Conservation (phyloP, 1,140 invertebrate species). For the Cydia amplana region DNA sequence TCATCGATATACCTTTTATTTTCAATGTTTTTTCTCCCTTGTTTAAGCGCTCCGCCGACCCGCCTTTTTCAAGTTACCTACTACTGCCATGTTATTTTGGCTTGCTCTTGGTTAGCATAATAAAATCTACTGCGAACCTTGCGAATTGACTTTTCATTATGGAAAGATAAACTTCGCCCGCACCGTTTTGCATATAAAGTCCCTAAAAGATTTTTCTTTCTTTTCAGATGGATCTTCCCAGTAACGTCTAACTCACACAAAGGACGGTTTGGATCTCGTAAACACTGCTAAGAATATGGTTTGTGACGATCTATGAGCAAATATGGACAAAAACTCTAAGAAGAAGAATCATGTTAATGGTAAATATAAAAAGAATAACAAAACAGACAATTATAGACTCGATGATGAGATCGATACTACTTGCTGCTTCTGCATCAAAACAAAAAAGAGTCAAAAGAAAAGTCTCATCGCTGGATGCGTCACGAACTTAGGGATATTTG, state of each 20-base stretch:
- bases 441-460: conserved; percentile 82
- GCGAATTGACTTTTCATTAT: conserved; percentile 32
- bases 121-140: conserved; percentile 32
- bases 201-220: conserved; percentile 31
- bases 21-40: conserved; percentile 36
- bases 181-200: conserved; percentile 19
- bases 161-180: conserved; percentile 29
- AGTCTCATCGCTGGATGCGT: conserved; percentile 86
- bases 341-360: conserved; percentile 69
- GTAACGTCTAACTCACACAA: neutral
- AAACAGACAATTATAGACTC: conserved; percentile 56
- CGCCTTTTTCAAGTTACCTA: conserved; percentile 62
- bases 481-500: conserved; percentile 93
- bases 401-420: conserved; percentile 68
- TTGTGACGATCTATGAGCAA: conserved; percentile 44
- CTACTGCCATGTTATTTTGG: conserved; percentile 45
- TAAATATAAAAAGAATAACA: conserved; percentile 72
- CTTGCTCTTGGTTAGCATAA: conserved; percentile 41
- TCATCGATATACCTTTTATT: neutral
- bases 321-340: conserved; percentile 71
- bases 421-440: conserved; percentile 85
- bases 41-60: conserved; percentile 48
- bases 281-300: conserved; percentile 13
- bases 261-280: neutral
- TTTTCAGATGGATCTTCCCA: conserved; percentile 32